A percentile compares a stretch with the other conserved stretches of the same genome.
Evolutionary conservation across 2,113 vertebrate species (phyloP).

Genomic region (Haemorhous mexicanus): DNA sequence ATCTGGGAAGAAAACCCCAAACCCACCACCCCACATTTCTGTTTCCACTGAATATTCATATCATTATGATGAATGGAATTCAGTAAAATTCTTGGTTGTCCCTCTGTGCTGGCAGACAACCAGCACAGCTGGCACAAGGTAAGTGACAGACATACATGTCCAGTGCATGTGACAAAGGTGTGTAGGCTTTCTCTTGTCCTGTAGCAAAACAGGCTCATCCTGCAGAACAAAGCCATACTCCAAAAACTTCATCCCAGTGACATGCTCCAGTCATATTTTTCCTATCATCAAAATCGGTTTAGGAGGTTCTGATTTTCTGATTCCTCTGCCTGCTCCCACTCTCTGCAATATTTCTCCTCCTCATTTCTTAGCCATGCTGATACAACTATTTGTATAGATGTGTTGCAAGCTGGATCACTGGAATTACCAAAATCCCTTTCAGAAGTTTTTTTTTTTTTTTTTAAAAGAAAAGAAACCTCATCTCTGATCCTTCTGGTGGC

Average conservation of each 20-base stretch:
- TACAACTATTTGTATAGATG: background rate
- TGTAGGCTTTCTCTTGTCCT: background rate
- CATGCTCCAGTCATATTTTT: background rate
- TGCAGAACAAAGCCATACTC: background rate
- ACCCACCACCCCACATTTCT: background rate
- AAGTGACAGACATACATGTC: background rate
- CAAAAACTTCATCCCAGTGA: background rate
- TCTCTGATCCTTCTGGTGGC: background rate
- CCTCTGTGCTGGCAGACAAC: background rate
- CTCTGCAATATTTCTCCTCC: background rate
- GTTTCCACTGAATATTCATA: background rate
- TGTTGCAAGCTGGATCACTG: background rate
- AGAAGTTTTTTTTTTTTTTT: background rate
- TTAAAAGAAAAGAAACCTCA: too few relatives aligned
- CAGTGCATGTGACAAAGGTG: rapidly evolving
- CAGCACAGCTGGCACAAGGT: background rate
- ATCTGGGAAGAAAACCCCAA: too few relatives aligned
- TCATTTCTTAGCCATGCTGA: background rate
- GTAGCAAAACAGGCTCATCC: background rate
- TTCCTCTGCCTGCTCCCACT: background rate
- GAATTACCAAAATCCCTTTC: background rate
- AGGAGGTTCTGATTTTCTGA: background rate
- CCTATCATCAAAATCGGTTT: background rate
- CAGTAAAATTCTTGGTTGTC: background rate
- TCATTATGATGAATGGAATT: background rate